Base-by-base conservation (phyloP, 2,113 vertebrate species). In the Cynocephalus volans region DNA sequence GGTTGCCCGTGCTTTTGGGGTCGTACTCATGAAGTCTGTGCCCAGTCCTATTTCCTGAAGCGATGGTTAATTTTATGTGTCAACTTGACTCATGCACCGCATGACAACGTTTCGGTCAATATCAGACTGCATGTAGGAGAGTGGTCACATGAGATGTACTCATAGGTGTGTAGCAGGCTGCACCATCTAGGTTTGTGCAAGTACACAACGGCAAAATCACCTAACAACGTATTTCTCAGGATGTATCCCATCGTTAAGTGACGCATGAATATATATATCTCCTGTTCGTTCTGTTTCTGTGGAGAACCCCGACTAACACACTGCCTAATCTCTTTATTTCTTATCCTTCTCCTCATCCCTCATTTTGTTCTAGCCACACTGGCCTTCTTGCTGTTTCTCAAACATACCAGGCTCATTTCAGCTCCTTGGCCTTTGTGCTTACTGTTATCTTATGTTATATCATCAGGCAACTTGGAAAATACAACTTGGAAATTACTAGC, bases 401-500 rank as follows among this genome's bases (percentile, higher is more conserved):
- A 60, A 31, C 41, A 69, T 17, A 70, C 6, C 3, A 56, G 84
- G 52, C 33, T 90, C 70, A 60, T 83, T 92, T 80, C 28, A 31
- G 72, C 86, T 54, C 45, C 45, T 56, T 45, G 73, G 48, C 3
- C 48, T 58, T 93, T 84, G 33, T 10, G 5, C 36, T 60, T 95
- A 36, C 36, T 33, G 65, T n/a, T 36, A 4, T 24, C 41, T 41
- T 41, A 41, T 41, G 41, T 41, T 41, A 41, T 41, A 41, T 41
- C 41, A 41, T 41, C 41, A 41, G 41, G 41, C 3, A 86, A 79
- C 31, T 96, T 90, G 58, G 88, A 90, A 95, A 84, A 56, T 65
- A 33, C 21, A 79, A 69, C n/a, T 89, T 91, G 56, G 54, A 58
- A 93, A 73, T 65, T 3, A 2, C 73, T 73, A 83, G 45, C n/a